Percentiles rank a stretch among this genome's conserved stretches.
Conservation (phyloP, 2,888 invertebrate genomes). For the Blera fallax region DNA sequence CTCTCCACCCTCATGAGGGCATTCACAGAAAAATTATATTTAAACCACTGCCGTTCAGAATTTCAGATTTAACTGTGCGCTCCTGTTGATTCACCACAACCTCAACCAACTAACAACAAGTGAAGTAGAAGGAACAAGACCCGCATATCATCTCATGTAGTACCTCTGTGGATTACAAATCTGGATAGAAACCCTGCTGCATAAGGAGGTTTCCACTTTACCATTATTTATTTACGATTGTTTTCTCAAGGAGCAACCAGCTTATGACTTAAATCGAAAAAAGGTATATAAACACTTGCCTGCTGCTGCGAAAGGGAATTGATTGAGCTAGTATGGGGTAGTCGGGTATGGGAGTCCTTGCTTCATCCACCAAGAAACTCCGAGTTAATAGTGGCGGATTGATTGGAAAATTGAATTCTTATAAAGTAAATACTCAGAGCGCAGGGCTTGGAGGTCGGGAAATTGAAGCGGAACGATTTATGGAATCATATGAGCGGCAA, state of each 20-base stretch:
- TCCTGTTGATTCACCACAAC: conserved; percentile 51
- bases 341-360: neutral
- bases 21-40: neutral
- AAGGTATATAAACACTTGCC: neutral
- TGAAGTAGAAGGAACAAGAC: neutral
- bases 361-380: neutral
- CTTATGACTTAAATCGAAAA: conserved; percentile 59
- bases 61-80: conserved; percentile 15
- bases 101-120: conserved; percentile 7
- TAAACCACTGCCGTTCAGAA: neutral
- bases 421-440: conserved; percentile 70
- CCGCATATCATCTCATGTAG: conserved; percentile 4
- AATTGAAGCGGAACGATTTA: conserved; percentile 71
- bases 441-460: conserved; percentile 47
- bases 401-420: conserved; percentile 73
- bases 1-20: neutral
- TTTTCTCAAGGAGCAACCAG: conserved; percentile 68
- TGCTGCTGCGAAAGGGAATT: neutral
- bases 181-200: conserved; percentile 40
- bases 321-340: neutral
- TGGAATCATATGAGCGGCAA: conserved; percentile 46
- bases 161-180: conserved; percentile 53
- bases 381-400: conserved; percentile 69
- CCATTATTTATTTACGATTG: conserved; percentile 68
- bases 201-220: conserved; percentile 27